Base-by-base conservation (phyloP, 2,888 invertebrate genomes). In the Molorchus minor region DNA sequence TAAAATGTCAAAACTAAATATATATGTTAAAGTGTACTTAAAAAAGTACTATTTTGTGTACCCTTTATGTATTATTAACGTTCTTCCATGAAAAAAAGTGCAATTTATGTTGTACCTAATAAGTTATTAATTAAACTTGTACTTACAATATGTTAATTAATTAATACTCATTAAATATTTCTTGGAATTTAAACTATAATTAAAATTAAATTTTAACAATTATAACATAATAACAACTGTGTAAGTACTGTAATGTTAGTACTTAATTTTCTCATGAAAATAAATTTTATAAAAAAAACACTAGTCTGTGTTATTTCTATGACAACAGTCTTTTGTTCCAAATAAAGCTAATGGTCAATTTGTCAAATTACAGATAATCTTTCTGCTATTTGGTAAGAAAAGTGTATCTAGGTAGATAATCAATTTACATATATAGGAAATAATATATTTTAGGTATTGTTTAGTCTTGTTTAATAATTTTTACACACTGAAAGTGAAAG, bases 11-110 rank as follows among this genome's bases (percentile, higher is more conserved):
- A 45, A 55, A 46, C 13, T 21, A 35, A 38, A 30, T 17, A 40
- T 41, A 49, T 13, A 40, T 41, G 54, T 13, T 41, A 47, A 47
- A 65, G 56, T 64, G 61, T 61, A 58, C 61, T 36, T 45, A 21
- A 44, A 21, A 56, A 53, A 52, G 36, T 63, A 62, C 61, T 62
- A 61, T 63, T 63, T 65, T 61, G 55, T 65, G 65, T 65, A 62
- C 57, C 59, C 56, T 58, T n/a, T 54, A 15, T 38, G 49, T 49
- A 38, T 49, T 38, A 49, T 35, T 56, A 47, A 49, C 53, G 56
- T 62, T 54, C 54, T 54, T 54, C 54, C 54, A 20, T 40, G 56
- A 44, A 12, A 33, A 12, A 43, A 58, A 45, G 20, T 30, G 41
- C 10, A 53, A 41, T 15, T 44, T 25, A 40, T 46, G n/a, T 29